Base-by-base conservation (phyloP, 1,140 invertebrate genomes). In the Periplaneta americana region DNA sequence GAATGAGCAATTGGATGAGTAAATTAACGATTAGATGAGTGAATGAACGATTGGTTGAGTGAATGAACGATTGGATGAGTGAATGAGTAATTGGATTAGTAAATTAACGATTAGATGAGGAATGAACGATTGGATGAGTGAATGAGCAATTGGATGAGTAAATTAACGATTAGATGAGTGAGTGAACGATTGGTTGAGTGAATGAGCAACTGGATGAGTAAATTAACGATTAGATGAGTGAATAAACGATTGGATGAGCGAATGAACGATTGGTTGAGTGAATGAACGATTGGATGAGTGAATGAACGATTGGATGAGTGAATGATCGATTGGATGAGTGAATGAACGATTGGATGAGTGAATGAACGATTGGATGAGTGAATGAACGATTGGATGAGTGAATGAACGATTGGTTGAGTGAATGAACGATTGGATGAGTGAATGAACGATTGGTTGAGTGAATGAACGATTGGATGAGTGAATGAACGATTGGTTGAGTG, bases 151-250 rank as follows among this genome's bases (percentile, higher is more conserved):
- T 15, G 2, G n/a, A n/a, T n/a, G n/a, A n/a, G n/a, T n/a, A n/a
- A 76, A 22, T 2, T 32, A 11, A 76, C 11, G 11, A 76, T 15
- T 76, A 76, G 11, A 76, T 76, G 33, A 76, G 31, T 76, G 31
- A 76, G 31, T 11, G 39, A 57, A 57, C 13, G 39, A 57, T 15
- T 57, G 22, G 39, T 57, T 15, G n/a, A 11, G 22, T 76, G 33
- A 76, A 76, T 76, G n/a, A 66, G n/a, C n/a, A 66, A 66, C 17
- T 66, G n/a, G n/a, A 66, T 66, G n/a, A 66, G n/a, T 66, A 66
- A 66, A 66, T 66, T 17, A 66, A 66, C n/a, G n/a, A n/a, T n/a
- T n/a, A n/a, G n/a, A n/a, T n/a, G n/a, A n/a, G n/a, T 57, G 48
- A 2, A 57, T 57, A n/a, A 17, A 2, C n/a, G 48, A 1, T 18